phyloP scores from a whole-genome alignment of 1,140 invertebrate genomes.

The Camponotus floridanus region DNA sequence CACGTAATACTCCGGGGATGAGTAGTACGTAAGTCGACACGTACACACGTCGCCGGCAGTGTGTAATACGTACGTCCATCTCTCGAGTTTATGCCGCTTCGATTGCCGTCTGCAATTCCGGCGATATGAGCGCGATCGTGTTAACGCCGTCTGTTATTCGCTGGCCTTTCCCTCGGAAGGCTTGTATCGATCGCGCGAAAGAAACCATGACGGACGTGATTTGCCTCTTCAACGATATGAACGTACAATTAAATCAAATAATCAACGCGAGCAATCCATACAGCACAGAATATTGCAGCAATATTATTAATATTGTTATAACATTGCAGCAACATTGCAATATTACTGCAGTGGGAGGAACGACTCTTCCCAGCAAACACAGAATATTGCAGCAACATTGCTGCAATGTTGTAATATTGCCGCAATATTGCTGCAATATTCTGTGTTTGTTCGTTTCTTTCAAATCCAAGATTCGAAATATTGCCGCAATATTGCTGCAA shows the following conservation, averaged over 20 bases:
- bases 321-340: too few species aligned
- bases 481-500: too few species aligned
- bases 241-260: not conserved
- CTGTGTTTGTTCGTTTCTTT: not conserved
- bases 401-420: too few species aligned
- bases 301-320: too few species aligned
- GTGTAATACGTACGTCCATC: slow-evolving; percentile 68
- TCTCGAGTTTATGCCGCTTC: slow-evolving; percentile 71
- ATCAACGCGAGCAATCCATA: not conserved
- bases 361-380: too few species aligned
- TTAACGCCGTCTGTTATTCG: slow-evolving; percentile 64
- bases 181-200: slow-evolving; percentile 52
- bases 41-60: slow-evolving; percentile 20
- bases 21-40: slow-evolving; percentile 43
- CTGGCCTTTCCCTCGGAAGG: slow-evolving; percentile 40
- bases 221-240: slow-evolving; percentile 13
- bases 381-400: too few species aligned
- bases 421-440: too few species aligned
- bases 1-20: slow-evolving; percentile 82
- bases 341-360: not conserved
- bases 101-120: slow-evolving; percentile 73
- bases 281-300: too few species aligned
- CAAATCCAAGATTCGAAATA: not conserved
- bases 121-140: slow-evolving; percentile 74
- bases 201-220: slow-evolving; percentile 52